phyloP scores from a whole-genome alignment of 2,113 vertebrate genomes.

The Gallinago paraguaiae region DNA sequence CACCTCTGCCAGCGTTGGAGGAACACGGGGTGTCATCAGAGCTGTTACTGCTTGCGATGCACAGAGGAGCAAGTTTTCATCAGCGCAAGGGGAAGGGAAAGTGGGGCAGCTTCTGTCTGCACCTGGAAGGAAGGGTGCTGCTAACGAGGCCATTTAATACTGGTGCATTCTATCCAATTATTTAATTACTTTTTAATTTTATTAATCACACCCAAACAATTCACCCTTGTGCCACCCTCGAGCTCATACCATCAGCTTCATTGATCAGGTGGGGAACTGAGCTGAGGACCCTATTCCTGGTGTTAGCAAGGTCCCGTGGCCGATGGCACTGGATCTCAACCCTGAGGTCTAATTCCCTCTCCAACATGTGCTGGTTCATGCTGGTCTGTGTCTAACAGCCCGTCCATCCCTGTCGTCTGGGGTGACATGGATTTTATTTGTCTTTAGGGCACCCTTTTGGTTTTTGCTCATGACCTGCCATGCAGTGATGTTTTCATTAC shows the following conservation, averaged over 20 bases:
- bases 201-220: neutral
- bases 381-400: neutral
- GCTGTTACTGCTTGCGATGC: neutral
- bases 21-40: rapidly evolving
- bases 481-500: neutral
- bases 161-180: neutral
- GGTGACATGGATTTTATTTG: neutral
- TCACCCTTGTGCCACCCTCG: rapidly evolving
- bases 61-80: neutral
- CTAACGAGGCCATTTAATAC: neutral
- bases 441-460: neutral
- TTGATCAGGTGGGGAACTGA: neutral
- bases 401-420: rapidly evolving
- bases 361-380: neutral
- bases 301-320: rapidly evolving
- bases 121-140: neutral
- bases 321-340: neutral
- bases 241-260: rapidly evolving
- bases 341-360: neutral
- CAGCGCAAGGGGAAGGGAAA: neutral
- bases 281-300: neutral
- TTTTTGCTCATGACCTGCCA: neutral
- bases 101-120: neutral
- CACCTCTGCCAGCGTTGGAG: neutral
- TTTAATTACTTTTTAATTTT: neutral